These are phyloP conservation scores for Augiades crinisus DNA, from an alignment of 2,888 invertebrate species.

Conservation along the genomic window DNA sequence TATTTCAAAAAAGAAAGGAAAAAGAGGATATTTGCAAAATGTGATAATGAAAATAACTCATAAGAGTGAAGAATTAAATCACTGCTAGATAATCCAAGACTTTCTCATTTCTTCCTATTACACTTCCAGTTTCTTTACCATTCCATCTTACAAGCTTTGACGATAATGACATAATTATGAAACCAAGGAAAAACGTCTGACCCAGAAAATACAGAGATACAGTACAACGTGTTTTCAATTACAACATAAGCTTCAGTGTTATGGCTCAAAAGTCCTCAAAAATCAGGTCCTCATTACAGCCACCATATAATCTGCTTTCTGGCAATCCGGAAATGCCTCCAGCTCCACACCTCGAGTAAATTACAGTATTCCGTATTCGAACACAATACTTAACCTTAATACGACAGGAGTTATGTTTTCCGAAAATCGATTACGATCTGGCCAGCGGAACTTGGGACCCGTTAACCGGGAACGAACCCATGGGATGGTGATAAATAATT, in stretches of 20 bases:
- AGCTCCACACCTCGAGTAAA: slow-evolving; percentile 7
- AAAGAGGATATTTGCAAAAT: too few relatives aligned
- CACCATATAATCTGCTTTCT: slow-evolving; percentile 12
- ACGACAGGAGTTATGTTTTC: slow-evolving; percentile 24
- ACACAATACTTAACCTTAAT: slow-evolving; percentile 25
- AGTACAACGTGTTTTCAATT: too few relatives aligned
- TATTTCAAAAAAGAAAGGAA: too few relatives aligned
- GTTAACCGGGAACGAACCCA: slow-evolving; percentile 7
- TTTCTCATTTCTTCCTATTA: too few relatives aligned
- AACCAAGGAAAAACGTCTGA: too few relatives aligned
- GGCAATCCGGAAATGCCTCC: slow-evolving; percentile 13
- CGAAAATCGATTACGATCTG: slow-evolving; percentile 20
- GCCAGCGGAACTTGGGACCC: background rate
- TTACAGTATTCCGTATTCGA: slow-evolving; percentile 9
- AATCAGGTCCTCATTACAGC: background rate
- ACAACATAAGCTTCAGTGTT: background rate
- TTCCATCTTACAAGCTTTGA: too few relatives aligned
- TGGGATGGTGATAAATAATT: slow-evolving; percentile 11
- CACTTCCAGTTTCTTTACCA: too few relatives aligned
- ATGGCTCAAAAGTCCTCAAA: background rate
- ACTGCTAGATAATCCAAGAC: too few relatives aligned
- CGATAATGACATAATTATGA: too few relatives aligned
- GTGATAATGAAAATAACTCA: too few relatives aligned
- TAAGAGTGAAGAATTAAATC: too few relatives aligned
- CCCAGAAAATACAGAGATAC: too few relatives aligned